phyloP scores from a whole-genome alignment of 2,888 invertebrate genomes.

The Drosophila kokeensis region DNA sequence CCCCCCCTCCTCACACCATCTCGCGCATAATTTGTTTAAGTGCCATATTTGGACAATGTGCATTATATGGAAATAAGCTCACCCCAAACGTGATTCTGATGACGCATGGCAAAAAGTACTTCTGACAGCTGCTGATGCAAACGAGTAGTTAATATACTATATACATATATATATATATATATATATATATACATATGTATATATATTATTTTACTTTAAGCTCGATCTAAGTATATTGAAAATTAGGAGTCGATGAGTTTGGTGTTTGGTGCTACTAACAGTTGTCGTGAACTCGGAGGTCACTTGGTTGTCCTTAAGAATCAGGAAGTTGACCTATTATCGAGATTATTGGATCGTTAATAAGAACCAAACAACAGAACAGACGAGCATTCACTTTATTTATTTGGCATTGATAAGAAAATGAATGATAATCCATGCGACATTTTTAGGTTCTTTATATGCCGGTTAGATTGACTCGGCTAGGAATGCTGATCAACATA shows the following conservation, averaged over 20 bases:
- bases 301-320: not conserved
- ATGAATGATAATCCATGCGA: not conserved
- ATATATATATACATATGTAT: too few relatives aligned
- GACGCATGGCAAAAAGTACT: not conserved
- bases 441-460: not conserved
- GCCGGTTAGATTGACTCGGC: not conserved
- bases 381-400: not conserved
- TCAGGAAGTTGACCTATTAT: not conserved
- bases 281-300: too few relatives aligned
- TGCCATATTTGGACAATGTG: slow-evolving; percentile 32
- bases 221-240: too few relatives aligned
- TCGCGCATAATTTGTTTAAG: slow-evolving; percentile 44
- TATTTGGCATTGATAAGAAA: not conserved
- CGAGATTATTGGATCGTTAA: not conserved
- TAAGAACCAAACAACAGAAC: not conserved
- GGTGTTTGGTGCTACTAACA: too few relatives aligned
- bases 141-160: not conserved
- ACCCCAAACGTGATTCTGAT: slow-evolving; percentile 1
- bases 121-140: not conserved
- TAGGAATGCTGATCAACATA: not conserved
- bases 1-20: rapidly evolving
- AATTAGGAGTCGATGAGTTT: too few relatives aligned
- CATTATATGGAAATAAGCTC: slow-evolving; percentile 6
- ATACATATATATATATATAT: too few relatives aligned
- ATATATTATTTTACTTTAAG: too few relatives aligned